Conservation (phyloP, 2,113 vertebrate genomes). For the Pelobates fuscus region DNA sequence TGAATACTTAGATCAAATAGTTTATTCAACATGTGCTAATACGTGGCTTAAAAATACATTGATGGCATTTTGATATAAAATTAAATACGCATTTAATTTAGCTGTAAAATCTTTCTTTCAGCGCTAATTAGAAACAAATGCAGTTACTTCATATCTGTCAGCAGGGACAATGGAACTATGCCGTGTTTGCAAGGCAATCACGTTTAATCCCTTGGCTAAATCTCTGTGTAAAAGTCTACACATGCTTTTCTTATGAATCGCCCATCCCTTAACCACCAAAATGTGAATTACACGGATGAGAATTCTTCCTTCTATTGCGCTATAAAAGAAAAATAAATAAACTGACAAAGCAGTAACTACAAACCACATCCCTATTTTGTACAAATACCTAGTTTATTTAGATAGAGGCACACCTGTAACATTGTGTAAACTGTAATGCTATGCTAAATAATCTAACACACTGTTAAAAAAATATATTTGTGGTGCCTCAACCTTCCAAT, state of each 20-base stretch:
- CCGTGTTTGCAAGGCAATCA: slow-evolving; percentile 60
- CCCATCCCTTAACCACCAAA: slow-evolving; percentile 63
- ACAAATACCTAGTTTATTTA: not conserved
- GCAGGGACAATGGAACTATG: slow-evolving; percentile 54
- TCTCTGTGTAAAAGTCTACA: slow-evolving; percentile 59
- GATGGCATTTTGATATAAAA: slow-evolving; percentile 52
- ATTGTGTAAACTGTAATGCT: not conserved
- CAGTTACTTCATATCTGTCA: slow-evolving; percentile 59
- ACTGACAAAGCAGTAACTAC: slow-evolving; percentile 36
- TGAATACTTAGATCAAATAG: slow-evolving; percentile 53
- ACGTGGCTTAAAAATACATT: slow-evolving; percentile 20
- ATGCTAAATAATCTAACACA: too few relatives aligned
- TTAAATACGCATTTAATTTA: slow-evolving; percentile 53
- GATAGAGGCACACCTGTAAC: not conserved
- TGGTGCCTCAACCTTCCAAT: too few relatives aligned
- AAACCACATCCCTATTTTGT: slow-evolving; percentile 52
- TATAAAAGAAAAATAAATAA: slow-evolving; percentile 57
- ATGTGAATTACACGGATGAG: slow-evolving; percentile 51
- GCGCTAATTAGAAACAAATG: slow-evolving; percentile 63
- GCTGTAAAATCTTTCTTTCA: slow-evolving; percentile 49
- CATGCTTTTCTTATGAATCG: slow-evolving; percentile 68
- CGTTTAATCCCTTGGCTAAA: slow-evolving; percentile 62
- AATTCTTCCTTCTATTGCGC: slow-evolving; percentile 45
- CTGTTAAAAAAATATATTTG: too few relatives aligned
- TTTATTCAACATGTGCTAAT: slow-evolving; percentile 52